These are phyloP conservation scores for Gopherus evgoodei DNA, from an alignment of 2,113 vertebrate species.

Conservation along the genomic window DNA sequence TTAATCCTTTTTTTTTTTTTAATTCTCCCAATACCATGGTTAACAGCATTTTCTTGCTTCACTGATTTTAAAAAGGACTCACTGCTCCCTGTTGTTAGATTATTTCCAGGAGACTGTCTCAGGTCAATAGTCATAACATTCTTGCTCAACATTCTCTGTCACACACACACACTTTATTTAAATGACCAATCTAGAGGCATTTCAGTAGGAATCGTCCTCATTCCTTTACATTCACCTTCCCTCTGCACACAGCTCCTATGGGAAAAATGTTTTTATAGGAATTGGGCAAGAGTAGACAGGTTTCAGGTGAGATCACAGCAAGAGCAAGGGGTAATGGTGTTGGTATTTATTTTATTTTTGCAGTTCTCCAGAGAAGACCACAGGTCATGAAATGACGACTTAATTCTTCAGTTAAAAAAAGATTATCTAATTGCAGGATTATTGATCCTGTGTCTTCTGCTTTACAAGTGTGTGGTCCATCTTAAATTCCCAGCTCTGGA, in stretches of 20 bases:
- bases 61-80: constrained; percentile 75
- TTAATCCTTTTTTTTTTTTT: constrained; percentile 1
- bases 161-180: not conserved
- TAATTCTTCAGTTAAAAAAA: not conserved
- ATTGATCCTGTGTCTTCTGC: not conserved
- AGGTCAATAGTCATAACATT: constrained; percentile 66
- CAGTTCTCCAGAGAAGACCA: not conserved
- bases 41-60: constrained; percentile 76
- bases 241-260: not conserved
- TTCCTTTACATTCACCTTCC: not conserved
- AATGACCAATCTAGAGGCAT: not conserved
- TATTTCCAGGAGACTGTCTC: constrained; percentile 75
- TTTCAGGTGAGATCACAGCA: constrained; percentile 10
- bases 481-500: not conserved
- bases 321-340: rapidly evolving
- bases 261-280: not conserved
- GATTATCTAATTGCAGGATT: not conserved
- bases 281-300: not conserved
- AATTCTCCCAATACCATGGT: constrained; percentile 63
- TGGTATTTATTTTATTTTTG: not conserved
- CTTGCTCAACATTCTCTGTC: not conserved
- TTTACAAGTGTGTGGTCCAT: not conserved
- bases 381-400: not conserved
- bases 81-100: constrained; percentile 68
- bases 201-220: not conserved